Evolutionary conservation across 2,888 invertebrate species (phyloP).

Genomic region (Andrena haemorrhoa): DNA sequence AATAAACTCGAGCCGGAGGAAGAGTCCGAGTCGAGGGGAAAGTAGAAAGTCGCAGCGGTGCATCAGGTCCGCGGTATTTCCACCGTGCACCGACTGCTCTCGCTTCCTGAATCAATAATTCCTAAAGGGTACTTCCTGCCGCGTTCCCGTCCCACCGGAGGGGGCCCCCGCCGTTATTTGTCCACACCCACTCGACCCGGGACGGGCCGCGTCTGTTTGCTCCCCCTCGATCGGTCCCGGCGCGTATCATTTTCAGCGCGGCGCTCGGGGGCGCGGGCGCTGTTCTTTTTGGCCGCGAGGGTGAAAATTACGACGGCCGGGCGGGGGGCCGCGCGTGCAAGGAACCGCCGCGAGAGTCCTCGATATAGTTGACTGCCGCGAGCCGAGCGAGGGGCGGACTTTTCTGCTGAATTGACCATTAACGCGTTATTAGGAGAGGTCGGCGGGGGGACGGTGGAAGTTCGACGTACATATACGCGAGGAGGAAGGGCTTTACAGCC

Average conservation of each 20-base stretch:
- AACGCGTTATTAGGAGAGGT: constrained; percentile 61
- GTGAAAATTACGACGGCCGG: constrained; percentile 20
- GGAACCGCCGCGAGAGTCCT: constrained; percentile 49
- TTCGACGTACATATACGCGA: constrained; percentile 10
- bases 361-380: constrained; percentile 26
- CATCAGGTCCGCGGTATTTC: no score
- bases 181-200: constrained; percentile 40
- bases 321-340: constrained; percentile 23
- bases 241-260: constrained; percentile 45
- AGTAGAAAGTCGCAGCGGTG: not conserved
- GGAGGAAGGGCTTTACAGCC: constrained; percentile 49
- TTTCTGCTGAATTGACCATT: constrained; percentile 66
- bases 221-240: constrained; percentile 29
- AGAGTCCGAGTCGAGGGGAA: no score
- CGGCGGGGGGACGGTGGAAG: not conserved
- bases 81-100: not conserved
- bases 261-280: constrained; percentile 1
- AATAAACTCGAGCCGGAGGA: no score
- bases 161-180: constrained; percentile 27
- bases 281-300: constrained; percentile 44
- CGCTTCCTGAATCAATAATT: constrained; percentile 52
- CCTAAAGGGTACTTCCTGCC: constrained; percentile 43
- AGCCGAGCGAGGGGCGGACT: constrained; percentile 28
- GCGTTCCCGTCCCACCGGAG: constrained; percentile 22
- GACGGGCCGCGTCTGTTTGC: constrained; percentile 19